Evolutionary conservation across 1,140 invertebrate genomes (phyloP), one percentile per base, ranked within the genome.

Genomic region (Diorhabda sublineata): DNA sequence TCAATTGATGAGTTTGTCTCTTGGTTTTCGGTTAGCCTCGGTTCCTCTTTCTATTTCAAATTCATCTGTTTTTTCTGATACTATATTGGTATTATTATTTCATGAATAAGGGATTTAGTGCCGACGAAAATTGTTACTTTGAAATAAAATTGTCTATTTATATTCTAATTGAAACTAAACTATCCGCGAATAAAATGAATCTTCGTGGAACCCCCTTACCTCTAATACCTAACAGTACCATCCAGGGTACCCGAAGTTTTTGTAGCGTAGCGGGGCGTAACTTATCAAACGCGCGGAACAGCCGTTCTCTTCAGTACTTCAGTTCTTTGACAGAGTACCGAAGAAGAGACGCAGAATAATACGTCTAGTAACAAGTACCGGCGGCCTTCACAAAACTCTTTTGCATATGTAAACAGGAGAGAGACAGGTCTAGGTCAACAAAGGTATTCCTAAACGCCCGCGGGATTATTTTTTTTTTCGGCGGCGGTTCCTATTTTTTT

Each of bases 181-280:
- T 26, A 1, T 26, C 26, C 26, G 26, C 26, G 26, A 26, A 26
- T 26, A 26, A 26, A 26, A 26, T 26, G 26, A 26, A 26, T 26
- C 47, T 52, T 3, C 47, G 47, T 52, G 6, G 47, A 52, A 52
- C 47, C 47, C 47, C 47, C 47, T 52, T 8, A 52, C 47, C 6
- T 52, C 47, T 52, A 52, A 52, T 8, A 3, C 6, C 47, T 52
- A 52, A 52, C 47, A 52, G 47, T 52, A 52, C 47, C 47, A 52
- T 52, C 47, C 47, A 52, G 47, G 47, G 47, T 52, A 52, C 47
- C n/a, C n/a, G 6, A n/a, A 52, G 47, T 52, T 52, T 52, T 52
- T 52, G 47, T 52, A 52, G 47, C 47, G 47, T 52, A 52, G 47
- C 47, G 47, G 47, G 47, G 47, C 47, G n/a, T 52, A 52, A 52